phyloP scores from a whole-genome alignment of 2,888 invertebrate species.

The Lithophane leautieri region DNA sequence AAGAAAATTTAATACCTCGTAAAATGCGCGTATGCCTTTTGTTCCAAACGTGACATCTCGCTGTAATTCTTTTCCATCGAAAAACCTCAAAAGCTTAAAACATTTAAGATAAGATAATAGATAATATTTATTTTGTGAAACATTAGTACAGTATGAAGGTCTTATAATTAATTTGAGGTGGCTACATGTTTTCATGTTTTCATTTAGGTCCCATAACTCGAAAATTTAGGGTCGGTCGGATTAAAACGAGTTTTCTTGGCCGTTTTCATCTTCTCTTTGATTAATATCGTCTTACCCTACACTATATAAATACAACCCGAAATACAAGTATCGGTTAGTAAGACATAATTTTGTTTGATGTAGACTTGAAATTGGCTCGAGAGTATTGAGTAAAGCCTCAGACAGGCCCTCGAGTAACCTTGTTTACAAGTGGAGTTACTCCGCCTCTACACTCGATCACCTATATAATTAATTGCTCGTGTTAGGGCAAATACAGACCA shows the following conservation, averaged over 20 bases:
- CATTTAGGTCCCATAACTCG: neutral
- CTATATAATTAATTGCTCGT: slow-evolving; percentile 58
- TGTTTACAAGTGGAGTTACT: slow-evolving; percentile 37
- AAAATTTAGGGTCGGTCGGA: neutral
- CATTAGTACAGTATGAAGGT: no score
- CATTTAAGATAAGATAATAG: no score
- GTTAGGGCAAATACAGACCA: slow-evolving; percentile 10
- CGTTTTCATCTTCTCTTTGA: neutral
- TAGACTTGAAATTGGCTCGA: slow-evolving; percentile 31
- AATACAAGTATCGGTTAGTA: slow-evolving; percentile 27
- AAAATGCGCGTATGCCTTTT: neutral
- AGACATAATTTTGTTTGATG: slow-evolving; percentile 36
- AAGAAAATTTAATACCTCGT: neutral
- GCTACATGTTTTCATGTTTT: no score
- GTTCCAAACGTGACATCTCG: neutral
- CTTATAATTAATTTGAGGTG: no score
- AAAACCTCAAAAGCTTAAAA: neutral
- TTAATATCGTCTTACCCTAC: slow-evolving; percentile 1
- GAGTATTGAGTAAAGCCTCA: slow-evolving; percentile 30
- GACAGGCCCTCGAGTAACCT: slow-evolving; percentile 24
- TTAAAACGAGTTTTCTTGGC: slow-evolving; percentile 6
- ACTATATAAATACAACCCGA: neutral
- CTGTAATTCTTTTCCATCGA: slow-evolving; percentile 3
- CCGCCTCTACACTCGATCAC: slow-evolving; percentile 45
- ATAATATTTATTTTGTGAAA: no score